A percentile compares a stretch with the other conserved stretches of the same genome.
Evolutionary conservation across 2,888 invertebrate species (phyloP).

Genomic region (Chloroclysta siterata): DNA sequence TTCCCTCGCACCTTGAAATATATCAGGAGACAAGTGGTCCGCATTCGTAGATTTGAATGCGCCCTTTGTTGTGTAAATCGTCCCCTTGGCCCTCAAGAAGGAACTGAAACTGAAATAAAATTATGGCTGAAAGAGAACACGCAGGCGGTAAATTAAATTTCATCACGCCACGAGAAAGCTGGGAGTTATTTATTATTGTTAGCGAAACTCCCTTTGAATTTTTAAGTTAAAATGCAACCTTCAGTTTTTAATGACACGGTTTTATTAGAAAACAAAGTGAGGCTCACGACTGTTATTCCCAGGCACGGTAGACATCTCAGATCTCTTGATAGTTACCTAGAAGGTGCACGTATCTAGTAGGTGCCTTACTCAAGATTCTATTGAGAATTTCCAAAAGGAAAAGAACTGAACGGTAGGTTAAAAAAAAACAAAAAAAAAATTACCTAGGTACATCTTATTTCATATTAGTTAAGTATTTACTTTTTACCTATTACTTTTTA

Average conservation of each 20-base stretch:
- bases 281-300: not conserved
- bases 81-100: conserved; percentile 19
- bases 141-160: conserved; percentile 33
- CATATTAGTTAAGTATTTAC: no score
- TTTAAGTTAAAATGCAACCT: not conserved
- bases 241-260: not conserved
- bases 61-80: conserved; percentile 38
- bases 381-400: no score
- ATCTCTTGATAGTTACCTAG: not conserved
- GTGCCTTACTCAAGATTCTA: not conserved
- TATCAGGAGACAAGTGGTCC: conserved; percentile 42
- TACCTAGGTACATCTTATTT: no score
- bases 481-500: no score
- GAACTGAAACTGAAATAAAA: conserved; percentile 34
- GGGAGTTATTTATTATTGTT: conserved; percentile 20
- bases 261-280: not conserved
- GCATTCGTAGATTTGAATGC: conserved; percentile 45
- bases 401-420: no score
- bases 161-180: conserved; percentile 9
- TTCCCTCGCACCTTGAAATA: conserved; percentile 22
- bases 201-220: not conserved
- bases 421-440: no score
- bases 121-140: conserved; percentile 36
- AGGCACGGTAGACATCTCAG: not conserved
- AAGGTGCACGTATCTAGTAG: no score